phyloP scores from a whole-genome alignment of 2,113 vertebrate genomes.

The Stictonetta naevosa region DNA sequence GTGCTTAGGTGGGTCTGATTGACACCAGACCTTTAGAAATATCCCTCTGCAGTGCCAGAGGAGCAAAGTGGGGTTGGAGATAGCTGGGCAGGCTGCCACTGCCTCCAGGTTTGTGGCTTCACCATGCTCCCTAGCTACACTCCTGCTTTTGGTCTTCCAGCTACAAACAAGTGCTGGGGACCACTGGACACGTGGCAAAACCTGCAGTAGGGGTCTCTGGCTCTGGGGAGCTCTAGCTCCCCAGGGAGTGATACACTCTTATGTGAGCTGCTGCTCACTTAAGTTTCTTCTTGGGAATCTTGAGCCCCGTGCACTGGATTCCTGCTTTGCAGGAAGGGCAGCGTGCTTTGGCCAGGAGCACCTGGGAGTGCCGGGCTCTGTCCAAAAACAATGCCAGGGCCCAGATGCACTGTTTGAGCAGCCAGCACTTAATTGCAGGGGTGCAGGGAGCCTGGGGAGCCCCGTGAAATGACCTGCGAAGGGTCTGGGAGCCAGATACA shows the following conservation, averaged over 20 bases:
- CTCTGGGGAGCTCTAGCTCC: not conserved
- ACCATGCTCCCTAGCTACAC: no score
- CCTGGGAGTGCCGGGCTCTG: not conserved
- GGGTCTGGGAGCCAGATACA: not conserved
- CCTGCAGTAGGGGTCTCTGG: not conserved
- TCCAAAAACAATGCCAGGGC: not conserved
- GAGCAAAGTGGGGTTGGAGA: not conserved
- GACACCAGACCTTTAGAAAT: not conserved
- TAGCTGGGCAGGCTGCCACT: not conserved
- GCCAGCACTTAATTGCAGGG: not conserved
- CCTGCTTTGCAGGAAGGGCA: not conserved
- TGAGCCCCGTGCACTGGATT: no score
- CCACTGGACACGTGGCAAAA: no score
- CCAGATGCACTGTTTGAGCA: no score
- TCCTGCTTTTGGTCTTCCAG: not conserved
- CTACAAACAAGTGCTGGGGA: not conserved
- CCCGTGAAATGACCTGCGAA: not conserved
- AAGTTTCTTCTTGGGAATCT: not conserved
- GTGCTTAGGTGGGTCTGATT: fast-evolving
- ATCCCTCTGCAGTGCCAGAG: fast-evolving
- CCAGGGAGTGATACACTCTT: not conserved
- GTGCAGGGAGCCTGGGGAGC: not conserved
- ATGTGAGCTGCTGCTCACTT: no score
- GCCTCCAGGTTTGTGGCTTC: not conserved
- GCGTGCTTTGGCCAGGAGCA: not conserved